Base-by-base conservation (phyloP, 2,113 vertebrate genomes). In the Ceyx melanurus region DNA sequence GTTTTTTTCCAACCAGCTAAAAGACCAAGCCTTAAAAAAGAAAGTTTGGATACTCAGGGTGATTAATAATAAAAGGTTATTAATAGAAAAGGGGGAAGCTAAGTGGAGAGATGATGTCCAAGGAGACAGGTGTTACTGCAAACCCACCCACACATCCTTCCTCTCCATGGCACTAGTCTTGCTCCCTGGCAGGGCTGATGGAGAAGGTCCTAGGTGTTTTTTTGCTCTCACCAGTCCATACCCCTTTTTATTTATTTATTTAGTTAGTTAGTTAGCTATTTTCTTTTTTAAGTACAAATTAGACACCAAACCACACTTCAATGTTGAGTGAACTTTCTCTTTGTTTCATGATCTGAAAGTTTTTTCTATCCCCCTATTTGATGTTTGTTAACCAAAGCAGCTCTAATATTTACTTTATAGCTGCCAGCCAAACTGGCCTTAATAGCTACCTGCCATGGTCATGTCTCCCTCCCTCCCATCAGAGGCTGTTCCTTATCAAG, bases 321-420 rank as follows among this genome's bases (percentile, higher is more conserved):
- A 88, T 79, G 84, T 16, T 43, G 45, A 84, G 14, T 16, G 73
- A 95, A 86, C 54, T 89, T 95, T 66, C 73, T 17, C 26, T 90
- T 90, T 78, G 56, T 78, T 84, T 89, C 86, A 86, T 19, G 67
- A 89, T 73, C 66, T 79, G 86, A 78, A 86, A 88, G 72, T 88
- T 95, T 90, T 65, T 64, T 80, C 82, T 76, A 19, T 54, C 56
- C 35, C 33, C 37, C 19, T 56, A 35, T 60, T 94, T 84, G 37
- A 66, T 84, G 73, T 92, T 84, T 42, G 51, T 91, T 95, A 96
- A 87, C 56, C n/a, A 78, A 57, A 77, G 70, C 88, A 93, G 88
- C 60, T 56, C 18, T 11, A 45, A 20, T 58, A 31, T 85, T 93
- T 79, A 60, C 45, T 83, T 37, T 73, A 76, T 54, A 92, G 62